Evolutionary conservation across 2,113 vertebrate genomes (phyloP).

Genomic region (Pseudorectes ferrugineus): DNA sequence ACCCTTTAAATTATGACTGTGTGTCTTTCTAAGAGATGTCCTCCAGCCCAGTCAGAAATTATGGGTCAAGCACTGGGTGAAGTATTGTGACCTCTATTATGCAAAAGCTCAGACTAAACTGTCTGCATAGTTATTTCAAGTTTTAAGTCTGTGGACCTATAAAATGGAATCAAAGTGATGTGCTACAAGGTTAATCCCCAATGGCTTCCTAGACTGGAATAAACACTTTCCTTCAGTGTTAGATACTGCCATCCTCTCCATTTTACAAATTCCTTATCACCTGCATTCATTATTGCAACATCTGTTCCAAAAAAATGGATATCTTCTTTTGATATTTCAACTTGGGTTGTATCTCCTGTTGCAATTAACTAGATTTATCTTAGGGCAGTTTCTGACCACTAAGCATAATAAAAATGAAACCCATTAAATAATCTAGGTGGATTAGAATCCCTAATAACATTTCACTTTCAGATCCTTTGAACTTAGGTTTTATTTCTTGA

Average conservation of each 20-base stretch:
- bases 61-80: background rate
- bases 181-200: background rate
- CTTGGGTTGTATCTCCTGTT: background rate
- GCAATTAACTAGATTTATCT: background rate
- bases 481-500: background rate
- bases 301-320: background rate
- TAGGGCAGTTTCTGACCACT: background rate
- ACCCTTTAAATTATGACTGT: background rate
- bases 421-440: background rate
- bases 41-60: background rate
- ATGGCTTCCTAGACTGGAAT: background rate
- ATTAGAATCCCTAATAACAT: background rate
- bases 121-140: background rate
- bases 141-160: background rate
- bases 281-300: background rate
- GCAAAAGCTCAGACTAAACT: background rate
- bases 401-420: background rate
- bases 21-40: background rate
- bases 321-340: background rate
- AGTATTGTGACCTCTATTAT: background rate
- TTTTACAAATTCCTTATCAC: background rate
- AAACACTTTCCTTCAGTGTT: background rate
- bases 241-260: background rate
- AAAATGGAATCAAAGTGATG: background rate
- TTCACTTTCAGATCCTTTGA: background rate